phyloP scores from a whole-genome alignment of 1,140 invertebrate species.

The Patella vulgata region DNA sequence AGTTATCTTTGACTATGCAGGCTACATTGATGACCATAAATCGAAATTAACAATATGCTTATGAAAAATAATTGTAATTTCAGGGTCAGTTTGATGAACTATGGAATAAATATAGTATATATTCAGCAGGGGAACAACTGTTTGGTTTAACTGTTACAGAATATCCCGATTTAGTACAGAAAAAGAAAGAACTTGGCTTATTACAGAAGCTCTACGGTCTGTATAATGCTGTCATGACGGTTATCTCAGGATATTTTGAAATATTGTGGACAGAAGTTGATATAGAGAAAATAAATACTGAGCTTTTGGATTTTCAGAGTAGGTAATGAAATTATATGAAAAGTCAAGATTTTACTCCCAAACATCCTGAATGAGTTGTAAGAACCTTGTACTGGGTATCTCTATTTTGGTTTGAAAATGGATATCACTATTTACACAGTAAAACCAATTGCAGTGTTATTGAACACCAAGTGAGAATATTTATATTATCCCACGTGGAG shows the following conservation, averaged over 20 bases:
- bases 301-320: conserved; percentile 95
- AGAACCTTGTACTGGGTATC: no score
- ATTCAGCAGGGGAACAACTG: conserved; percentile 91
- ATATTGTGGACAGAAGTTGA: conserved; percentile 96
- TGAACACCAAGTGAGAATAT: no score
- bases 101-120: conserved; percentile 90
- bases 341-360: no score
- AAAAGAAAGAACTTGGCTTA: conserved; percentile 91
- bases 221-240: conserved; percentile 94
- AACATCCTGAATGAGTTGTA: no score
- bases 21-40: no score
- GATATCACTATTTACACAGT: no score
- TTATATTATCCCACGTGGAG: no score
- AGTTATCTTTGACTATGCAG: no score
- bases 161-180: conserved; percentile 88
- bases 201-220: conserved; percentile 94
- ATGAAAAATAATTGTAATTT: no score
- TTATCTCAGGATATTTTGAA: conserved; percentile 94
- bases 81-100: conserved; percentile 91
- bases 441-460: no score
- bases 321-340: conserved; percentile 77
- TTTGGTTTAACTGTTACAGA: conserved; percentile 90
- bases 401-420: no score
- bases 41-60: no score
- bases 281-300: conserved; percentile 96